Conservation (phyloP, 2,888 invertebrate genomes). For the Muscina levida region DNA sequence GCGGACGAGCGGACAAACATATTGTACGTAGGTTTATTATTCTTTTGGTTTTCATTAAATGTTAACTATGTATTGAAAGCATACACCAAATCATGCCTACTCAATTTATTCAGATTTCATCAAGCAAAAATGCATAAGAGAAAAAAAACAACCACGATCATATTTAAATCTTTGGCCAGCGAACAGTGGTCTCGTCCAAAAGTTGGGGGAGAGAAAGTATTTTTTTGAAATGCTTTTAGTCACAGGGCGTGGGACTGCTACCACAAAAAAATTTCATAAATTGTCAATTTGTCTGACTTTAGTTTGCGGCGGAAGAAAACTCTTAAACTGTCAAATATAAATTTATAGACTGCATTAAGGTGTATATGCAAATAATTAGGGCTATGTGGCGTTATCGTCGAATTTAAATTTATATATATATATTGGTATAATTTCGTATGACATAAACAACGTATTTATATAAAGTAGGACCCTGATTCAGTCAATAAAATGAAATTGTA, state of each 20-base stretch:
- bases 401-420: too few relatives aligned
- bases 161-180: neutral
- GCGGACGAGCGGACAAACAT: neutral
- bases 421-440: too few relatives aligned
- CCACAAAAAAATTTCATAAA: too few relatives aligned
- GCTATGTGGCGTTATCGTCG: too few relatives aligned
- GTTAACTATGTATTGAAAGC: conserved; percentile 32
- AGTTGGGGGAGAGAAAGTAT: neutral
- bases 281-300: too few relatives aligned
- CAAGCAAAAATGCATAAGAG: neutral
- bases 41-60: conserved; percentile 36
- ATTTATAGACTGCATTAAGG: too few relatives aligned
- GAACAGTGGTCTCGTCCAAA: neutral
- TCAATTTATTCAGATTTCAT: conserved; percentile 15
- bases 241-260: neutral
- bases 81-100: conserved; percentile 51
- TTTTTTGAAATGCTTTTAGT: neutral
- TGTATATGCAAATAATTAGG: too few relatives aligned
- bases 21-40: conserved; percentile 53
- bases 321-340: too few relatives aligned
- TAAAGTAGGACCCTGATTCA: too few relatives aligned
- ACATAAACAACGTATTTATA: too few relatives aligned
- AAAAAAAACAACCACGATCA: neutral
- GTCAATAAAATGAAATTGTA: too few relatives aligned
- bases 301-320: too few relatives aligned